phyloP scores from a whole-genome alignment of 2,797 vertebrate species.

The Darevskia mixta region DNA sequence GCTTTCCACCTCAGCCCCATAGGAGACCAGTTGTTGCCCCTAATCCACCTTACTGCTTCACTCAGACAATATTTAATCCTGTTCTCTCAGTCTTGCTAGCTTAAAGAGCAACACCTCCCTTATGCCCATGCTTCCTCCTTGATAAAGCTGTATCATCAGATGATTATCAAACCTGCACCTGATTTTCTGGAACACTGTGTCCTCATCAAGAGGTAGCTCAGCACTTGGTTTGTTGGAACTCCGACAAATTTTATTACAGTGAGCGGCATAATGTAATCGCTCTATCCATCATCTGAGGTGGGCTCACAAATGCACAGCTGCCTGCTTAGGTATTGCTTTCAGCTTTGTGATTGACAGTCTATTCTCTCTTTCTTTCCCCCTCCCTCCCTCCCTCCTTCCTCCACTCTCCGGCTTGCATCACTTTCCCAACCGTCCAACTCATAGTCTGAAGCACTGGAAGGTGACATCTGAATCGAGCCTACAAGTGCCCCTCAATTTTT shows the following conservation, averaged over 20 bases:
- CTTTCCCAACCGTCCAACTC: too few relatives aligned
- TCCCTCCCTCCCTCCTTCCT: background rate
- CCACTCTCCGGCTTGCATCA: too few relatives aligned
- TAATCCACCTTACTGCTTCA: background rate
- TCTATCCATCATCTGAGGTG: fast-evolving
- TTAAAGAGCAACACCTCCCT: background rate
- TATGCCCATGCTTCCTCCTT: slow-evolving; percentile 8
- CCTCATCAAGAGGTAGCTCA: slow-evolving; percentile 8
- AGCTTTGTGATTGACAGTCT: background rate
- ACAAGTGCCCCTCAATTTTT: too few relatives aligned
- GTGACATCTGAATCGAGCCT: too few relatives aligned
- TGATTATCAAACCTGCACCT: slow-evolving; percentile 15
- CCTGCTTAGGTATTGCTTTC: fast-evolving
- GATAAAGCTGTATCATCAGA: background rate
- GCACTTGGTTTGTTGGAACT: background rate
- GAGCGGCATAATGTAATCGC: background rate
- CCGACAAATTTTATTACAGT: background rate
- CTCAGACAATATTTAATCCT: background rate
- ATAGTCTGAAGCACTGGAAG: too few relatives aligned
- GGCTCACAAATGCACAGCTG: fast-evolving
- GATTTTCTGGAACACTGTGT: slow-evolving; percentile 42
- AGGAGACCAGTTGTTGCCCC: background rate
- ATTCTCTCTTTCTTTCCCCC: background rate
- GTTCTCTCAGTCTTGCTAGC: background rate
- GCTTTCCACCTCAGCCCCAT: background rate